Percentiles rank a stretch among this genome's conserved stretches.
Conservation (phyloP, 2,797 vertebrate species). For the Lutjanus argentimaculatus region DNA sequence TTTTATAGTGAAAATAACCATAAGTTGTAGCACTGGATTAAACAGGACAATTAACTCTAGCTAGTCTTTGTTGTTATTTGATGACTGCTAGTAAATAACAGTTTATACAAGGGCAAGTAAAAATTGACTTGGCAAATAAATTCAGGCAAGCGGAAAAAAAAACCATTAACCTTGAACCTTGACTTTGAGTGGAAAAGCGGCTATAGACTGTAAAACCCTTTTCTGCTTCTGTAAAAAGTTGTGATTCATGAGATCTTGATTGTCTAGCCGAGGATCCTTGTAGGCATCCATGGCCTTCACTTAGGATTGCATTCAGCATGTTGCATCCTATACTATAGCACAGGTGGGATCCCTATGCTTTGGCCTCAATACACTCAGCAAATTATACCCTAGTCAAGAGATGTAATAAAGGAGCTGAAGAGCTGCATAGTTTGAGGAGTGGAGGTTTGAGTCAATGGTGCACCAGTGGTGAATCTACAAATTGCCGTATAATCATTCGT, state of each 20-base stretch:
- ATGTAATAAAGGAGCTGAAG: constrained; percentile 22
- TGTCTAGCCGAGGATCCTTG: background rate
- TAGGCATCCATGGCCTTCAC: background rate
- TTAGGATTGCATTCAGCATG: constrained; percentile 13
- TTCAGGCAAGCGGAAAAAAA: too few relatives aligned
- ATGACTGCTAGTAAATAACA: too few relatives aligned
- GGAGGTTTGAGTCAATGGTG: constrained; percentile 5
- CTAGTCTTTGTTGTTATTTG: too few relatives aligned
- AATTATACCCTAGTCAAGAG: constrained; percentile 27
- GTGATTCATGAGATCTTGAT: background rate
- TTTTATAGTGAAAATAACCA: too few relatives aligned
- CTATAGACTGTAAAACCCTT: too few relatives aligned
- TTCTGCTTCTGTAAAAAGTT: too few relatives aligned
- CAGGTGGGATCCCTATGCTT: background rate
- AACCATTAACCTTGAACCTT: too few relatives aligned
- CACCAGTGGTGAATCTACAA: constrained; percentile 26
- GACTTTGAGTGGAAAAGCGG: too few relatives aligned
- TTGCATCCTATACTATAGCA: constrained; percentile 2
- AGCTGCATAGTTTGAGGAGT: constrained; percentile 15
- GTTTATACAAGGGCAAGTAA: too few relatives aligned
- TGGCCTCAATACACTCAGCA: constrained; percentile 16
- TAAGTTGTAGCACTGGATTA: too few relatives aligned
- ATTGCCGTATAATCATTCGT: background rate
- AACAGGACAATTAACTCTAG: too few relatives aligned
- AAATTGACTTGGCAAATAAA: too few relatives aligned